Evolutionary conservation across 2,888 invertebrate species (phyloP), one percentile per base, ranked within the genome.

Genomic region (Anthoptus insignis): DNA sequence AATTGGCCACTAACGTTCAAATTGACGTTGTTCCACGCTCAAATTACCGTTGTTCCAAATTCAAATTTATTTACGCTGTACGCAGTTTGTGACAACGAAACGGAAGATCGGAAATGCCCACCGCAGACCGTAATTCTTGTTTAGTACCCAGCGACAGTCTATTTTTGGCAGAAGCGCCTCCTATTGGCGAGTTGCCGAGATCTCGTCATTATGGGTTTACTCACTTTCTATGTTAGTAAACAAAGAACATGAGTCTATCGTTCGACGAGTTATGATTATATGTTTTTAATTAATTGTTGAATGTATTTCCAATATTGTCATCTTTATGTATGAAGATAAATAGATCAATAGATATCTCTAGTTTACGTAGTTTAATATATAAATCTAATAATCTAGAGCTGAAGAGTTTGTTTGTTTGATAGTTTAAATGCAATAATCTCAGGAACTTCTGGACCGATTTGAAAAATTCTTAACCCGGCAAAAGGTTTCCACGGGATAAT

Each of bases 181-280:
- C 91, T 91, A 80, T 87, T 91, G 91, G 91, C 91, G 84, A 84
- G 82, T 76, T 91, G 91, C 91, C 91, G 88, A 89, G 88, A 78
- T 78, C 74, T 76, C 76, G 73, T 74, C 77, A 78, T 78, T 76
- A 72, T 69, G 68, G 75, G 82, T 82, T 90, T 89, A 90, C 88
- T 91, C 91, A 90, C 87, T 79, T 80, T 86, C 88, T 87, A 87
- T 89, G 90, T 90, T 89, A 80, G 88, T 89, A 90, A 91, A 90
- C 89, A 90, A 90, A 88, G 84, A 82, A 73, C 68, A 67, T 54
- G 16, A 27, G n/a, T 29, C 22, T 47, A 22, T 47, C 58, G 22
- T 16, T 21, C 3, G 16, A 22, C n/a, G 39, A 57, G 19, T 45
- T 57, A 57, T 57, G 45, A 45, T 45, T 29, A 29, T 32, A 19